A percentile compares a stretch with the other conserved stretches of the same genome.
These are phyloP conservation scores for Junco hyemalis DNA, from an alignment of 2,113 vertebrate genomes.

Conservation along the genomic window DNA sequence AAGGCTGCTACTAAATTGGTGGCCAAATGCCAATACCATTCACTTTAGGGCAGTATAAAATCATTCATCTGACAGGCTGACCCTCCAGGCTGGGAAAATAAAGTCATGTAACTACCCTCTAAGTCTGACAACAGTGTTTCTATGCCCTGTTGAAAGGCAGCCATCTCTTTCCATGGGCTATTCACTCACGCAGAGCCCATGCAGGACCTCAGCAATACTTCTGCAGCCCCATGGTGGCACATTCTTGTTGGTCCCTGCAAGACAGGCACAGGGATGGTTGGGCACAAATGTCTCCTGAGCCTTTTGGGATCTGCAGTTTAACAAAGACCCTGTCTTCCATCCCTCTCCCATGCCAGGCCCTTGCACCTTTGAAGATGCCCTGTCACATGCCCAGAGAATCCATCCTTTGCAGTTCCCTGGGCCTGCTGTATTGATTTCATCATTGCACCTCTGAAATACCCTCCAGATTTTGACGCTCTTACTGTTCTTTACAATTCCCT, in stretches of 20 bases:
- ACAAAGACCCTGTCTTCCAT: not conserved
- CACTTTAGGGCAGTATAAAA: conserved; percentile 18
- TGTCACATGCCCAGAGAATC: fast-evolving
- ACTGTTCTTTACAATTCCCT: not conserved
- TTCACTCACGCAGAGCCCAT: not conserved
- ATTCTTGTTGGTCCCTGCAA: fast-evolving
- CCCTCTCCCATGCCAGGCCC: not conserved
- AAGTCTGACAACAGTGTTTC: not conserved
- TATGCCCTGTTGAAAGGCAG: not conserved
- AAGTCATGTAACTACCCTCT: not conserved
- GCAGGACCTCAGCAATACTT: not conserved
- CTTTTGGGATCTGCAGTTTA: not conserved
- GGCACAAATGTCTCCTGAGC: not conserved
- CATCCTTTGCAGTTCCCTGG: fast-evolving
- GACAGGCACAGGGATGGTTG: not conserved
- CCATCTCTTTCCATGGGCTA: not conserved
- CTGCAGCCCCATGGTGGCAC: fast-evolving
- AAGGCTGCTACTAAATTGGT: conserved; percentile 50
- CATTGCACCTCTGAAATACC: not conserved
- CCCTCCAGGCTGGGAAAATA: not conserved
- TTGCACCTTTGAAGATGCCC: fast-evolving
- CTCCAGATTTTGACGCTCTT: not conserved
- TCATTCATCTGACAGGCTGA: conserved; percentile 22
- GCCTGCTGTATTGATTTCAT: not conserved
- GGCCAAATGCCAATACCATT: conserved; percentile 24